Percentiles rank a stretch among this genome's conserved stretches.
Evolutionary conservation across 2,797 vertebrate genomes (phyloP).

Genomic region (Aulostomus chinensis): DNA sequence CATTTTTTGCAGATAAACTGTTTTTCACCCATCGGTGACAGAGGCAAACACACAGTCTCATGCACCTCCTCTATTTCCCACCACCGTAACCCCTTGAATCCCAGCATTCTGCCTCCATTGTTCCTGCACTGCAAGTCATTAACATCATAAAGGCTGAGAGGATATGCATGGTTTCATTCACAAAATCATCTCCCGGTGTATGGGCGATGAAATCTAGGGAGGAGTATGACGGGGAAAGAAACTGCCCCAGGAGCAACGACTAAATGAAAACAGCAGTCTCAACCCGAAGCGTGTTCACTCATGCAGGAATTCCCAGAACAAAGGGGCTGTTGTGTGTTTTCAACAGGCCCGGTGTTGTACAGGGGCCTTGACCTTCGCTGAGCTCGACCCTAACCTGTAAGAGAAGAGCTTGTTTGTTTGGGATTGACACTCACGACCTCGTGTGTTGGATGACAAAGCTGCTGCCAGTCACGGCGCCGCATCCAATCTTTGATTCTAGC

Average conservation of each 20-base stretch:
- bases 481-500: not conserved
- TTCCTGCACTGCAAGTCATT: constrained; percentile 78
- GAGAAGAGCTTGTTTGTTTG: constrained; percentile 68
- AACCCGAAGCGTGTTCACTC: constrained; percentile 62
- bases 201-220: constrained; percentile 84
- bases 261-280: constrained; percentile 74
- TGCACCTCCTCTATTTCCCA: constrained; percentile 70
- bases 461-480: constrained; percentile 46
- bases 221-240: constrained; percentile 22
- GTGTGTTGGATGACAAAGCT: constrained; percentile 55
- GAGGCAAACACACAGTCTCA: constrained; percentile 29
- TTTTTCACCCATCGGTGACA: constrained; percentile 29
- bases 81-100: constrained; percentile 71
- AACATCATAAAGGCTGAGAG: constrained; percentile 88
- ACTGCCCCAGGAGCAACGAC: constrained; percentile 63
- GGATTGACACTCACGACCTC: constrained; percentile 65
- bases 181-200: constrained; percentile 88
- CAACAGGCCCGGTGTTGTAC: constrained; percentile 53
- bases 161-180: constrained; percentile 89
- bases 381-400: constrained; percentile 61
- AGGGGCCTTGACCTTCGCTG: constrained; percentile 55
- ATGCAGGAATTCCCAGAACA: constrained; percentile 60
- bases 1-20: constrained; percentile 10
- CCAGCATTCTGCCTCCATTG: constrained; percentile 81
- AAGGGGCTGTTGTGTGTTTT: constrained; percentile 70